Base-by-base conservation (phyloP, 2,113 vertebrate genomes). In the Steatornis caripensis region DNA sequence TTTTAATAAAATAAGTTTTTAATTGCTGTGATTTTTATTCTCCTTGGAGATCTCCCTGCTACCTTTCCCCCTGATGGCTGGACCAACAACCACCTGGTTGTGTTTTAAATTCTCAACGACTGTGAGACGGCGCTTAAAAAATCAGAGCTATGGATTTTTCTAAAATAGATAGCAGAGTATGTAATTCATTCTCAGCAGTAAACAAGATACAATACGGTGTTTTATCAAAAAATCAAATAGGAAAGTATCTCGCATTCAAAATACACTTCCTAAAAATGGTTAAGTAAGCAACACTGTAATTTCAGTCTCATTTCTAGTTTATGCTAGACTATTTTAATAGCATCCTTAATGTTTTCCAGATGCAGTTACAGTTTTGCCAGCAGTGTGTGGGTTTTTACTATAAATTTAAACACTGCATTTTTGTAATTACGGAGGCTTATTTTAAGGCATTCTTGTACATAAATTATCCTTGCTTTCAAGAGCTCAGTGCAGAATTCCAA, bases 321-420 rank as follows among this genome's bases (percentile, higher is more conserved):
- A 60, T 76, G 45, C 72, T 78, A 54, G 90, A 94, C 95, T 97
- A 96, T 98, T 98, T 98, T 98, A 97, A 98, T 98, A 98, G 96
- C 97, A 97, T 96, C 96, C 96, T 96, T 98, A 98, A 98, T 98
- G 98, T 96, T 98, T 98, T 98, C 98, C 99, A 99, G 99, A 98
- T 99, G 99, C 96, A 94, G 93, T 37, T 89, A 92, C 70, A 87
- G 97, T 96, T 95, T 98, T 98, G 98, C 98, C 99, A 98, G 98
- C 96, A 98, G 96, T 95, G 97, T 99, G 98, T 97, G 98, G 99
- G 98, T 98, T 99, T 98, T 98, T 97, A 98, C 98, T 99, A 99
- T 99, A 99, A 99, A 99, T 99, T 99, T 98, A 99, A 99, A 99
- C 99, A 98, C 98, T 97, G 98, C 97, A 98, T 98, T 99, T 99